phyloP scores from a whole-genome alignment of 2,888 invertebrate genomes.

The Agriopis marginaria region DNA sequence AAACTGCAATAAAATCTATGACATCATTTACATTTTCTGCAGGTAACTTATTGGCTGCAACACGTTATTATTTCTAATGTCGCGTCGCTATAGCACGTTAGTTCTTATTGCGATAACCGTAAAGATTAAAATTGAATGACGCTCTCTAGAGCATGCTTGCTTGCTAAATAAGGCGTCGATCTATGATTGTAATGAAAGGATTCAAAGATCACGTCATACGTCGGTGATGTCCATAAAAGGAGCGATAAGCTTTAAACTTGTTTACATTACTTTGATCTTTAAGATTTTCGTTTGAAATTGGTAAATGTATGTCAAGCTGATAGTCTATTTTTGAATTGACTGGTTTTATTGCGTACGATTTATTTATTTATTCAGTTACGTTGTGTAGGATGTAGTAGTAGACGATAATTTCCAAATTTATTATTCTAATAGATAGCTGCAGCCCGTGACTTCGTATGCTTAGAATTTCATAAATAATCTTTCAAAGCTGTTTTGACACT shows the following conservation, averaged over 20 bases:
- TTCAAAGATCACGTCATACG: slow-evolving; percentile 59
- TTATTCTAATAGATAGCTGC: no score
- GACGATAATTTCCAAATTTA: no score
- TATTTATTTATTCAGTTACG: not conserved
- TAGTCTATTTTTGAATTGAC: slow-evolving; percentile 1
- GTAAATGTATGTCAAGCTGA: slow-evolving; percentile 4
- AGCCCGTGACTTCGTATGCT: no score
- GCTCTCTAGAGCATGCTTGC: slow-evolving; percentile 27
- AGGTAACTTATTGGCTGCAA: slow-evolving; percentile 26
- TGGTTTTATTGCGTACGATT: not conserved
- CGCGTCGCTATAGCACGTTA: not conserved
- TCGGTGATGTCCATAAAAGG: slow-evolving; percentile 54
- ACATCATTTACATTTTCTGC: slow-evolving; percentile 49
- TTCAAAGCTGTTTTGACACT: no score
- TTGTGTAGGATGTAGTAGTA: not conserved
- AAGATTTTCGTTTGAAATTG: slow-evolving; percentile 7
- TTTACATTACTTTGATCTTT: slow-evolving; percentile 42
- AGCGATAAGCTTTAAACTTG: slow-evolving; percentile 41
- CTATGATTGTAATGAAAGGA: slow-evolving; percentile 48
- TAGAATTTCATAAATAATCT: no score
- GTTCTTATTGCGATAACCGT: slow-evolving; percentile 16
- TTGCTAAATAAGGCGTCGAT: slow-evolving; percentile 58
- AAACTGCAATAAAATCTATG: slow-evolving; percentile 44
- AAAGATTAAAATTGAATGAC: slow-evolving; percentile 34
- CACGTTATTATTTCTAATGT: slow-evolving; percentile 20